Percentiles rank a stretch among this genome's conserved stretches.
phyloP scores from a whole-genome alignment of 2,797 vertebrate species.

The Rhabdomys pumilio region DNA sequence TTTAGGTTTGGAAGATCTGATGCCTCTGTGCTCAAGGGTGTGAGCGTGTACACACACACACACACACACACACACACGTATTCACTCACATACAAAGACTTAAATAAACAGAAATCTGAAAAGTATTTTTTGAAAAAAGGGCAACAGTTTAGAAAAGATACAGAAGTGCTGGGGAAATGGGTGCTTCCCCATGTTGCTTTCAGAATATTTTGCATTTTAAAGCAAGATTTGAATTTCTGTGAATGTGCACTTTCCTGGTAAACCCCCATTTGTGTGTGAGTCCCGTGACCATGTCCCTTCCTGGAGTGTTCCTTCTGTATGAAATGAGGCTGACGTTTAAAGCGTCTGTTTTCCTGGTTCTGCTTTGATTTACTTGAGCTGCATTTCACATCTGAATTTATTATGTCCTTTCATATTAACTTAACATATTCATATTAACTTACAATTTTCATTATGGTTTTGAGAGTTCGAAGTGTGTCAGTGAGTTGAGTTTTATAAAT shows the following conservation, averaged over 20 bases:
- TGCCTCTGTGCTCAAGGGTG: not conserved
- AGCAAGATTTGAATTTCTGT: not conserved
- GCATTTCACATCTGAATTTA: slow-evolving; percentile 18
- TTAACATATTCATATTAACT: no score
- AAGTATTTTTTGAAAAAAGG: not conserved
- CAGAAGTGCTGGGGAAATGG: not conserved
- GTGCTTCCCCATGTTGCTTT: not conserved
- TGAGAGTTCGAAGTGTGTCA: not conserved
- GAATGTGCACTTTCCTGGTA: not conserved
- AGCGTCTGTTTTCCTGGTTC: not conserved
- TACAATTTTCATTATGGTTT: slow-evolving; percentile 1
- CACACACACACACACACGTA: no score
- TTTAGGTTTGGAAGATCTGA: not conserved
- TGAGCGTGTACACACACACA: not conserved
- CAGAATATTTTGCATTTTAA: not conserved
- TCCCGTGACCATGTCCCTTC: not conserved
- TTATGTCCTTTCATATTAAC: not conserved
- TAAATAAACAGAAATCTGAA: not conserved
- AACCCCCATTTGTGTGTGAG: not conserved
- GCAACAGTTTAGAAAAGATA: not conserved
- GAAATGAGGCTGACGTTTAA: not conserved
- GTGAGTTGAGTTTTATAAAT: not conserved
- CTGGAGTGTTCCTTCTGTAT: not conserved
- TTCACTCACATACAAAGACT: not conserved
- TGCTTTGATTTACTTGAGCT: not conserved